Conservation (phyloP, 1,140 invertebrate genomes). For the Melanaphis sacchari region DNA sequence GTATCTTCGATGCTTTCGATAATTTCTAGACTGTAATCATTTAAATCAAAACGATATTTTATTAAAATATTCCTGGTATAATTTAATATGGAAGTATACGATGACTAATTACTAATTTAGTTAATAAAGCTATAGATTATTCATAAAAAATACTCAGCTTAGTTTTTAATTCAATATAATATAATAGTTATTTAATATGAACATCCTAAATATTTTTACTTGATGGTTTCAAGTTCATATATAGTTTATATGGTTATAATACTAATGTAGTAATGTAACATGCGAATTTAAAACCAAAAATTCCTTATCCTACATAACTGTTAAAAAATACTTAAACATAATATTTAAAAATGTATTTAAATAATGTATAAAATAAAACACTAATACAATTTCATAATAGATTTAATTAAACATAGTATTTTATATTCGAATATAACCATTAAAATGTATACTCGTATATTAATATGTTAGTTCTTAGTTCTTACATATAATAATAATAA, state of each 20-base stretch:
- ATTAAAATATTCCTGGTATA: background rate
- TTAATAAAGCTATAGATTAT: background rate
- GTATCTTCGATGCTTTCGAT: constrained; percentile 71
- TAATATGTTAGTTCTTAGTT: too few species aligned
- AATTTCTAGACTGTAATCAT: constrained; percentile 73
- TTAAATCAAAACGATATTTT: constrained; percentile 17
- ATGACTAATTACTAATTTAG: background rate
- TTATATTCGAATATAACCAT: too few species aligned
- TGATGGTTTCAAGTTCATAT: background rate
- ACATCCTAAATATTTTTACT: background rate
- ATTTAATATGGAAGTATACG: background rate
- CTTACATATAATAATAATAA: too few species aligned
- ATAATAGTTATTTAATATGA: background rate
- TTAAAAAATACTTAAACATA: too few species aligned
- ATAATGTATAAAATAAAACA: too few species aligned
- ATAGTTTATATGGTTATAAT: background rate
- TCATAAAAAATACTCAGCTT: background rate
- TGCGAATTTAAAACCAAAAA: too few species aligned
- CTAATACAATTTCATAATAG: too few species aligned
- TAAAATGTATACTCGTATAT: too few species aligned
- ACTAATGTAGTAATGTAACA: background rate
- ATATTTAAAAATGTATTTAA: too few species aligned
- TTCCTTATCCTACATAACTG: too few species aligned
- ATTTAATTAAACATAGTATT: too few species aligned
- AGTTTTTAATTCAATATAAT: too few species aligned